These are phyloP conservation scores for Sinhomidia bicolor DNA, from an alignment of 2,888 invertebrate species.

Conservation along the genomic window DNA sequence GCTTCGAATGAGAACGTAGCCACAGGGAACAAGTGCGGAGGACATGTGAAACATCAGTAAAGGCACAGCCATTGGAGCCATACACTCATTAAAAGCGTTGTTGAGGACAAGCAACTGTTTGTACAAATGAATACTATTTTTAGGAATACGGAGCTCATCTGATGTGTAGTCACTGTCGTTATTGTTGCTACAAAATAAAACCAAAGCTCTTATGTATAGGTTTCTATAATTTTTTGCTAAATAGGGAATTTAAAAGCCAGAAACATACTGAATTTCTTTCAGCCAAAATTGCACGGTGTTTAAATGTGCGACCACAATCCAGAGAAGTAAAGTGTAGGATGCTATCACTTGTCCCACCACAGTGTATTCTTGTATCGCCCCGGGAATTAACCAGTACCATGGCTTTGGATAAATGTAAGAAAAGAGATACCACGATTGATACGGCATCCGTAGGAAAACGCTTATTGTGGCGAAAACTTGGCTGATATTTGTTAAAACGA, in stretches of 20 bases:
- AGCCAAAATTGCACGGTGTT: constrained; percentile 71
- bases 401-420: constrained; percentile 67
- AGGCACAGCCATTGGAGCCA: constrained; percentile 63
- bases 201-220: not conserved
- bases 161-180: constrained; percentile 60
- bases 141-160: constrained; percentile 41
- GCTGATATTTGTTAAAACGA: constrained; percentile 40
- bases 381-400: constrained; percentile 73
- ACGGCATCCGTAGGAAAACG: constrained; percentile 58
- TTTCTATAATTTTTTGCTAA: not conserved
- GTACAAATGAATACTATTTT: constrained; percentile 39
- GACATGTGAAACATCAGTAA: constrained; percentile 43
- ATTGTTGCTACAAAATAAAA: constrained; percentile 46
- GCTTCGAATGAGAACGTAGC: constrained; percentile 63
- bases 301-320: constrained; percentile 66
- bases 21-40: not conserved
- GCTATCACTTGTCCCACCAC: constrained; percentile 61
- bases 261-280: constrained; percentile 67
- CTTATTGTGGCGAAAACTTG: constrained; percentile 46
- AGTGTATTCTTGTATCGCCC: constrained; percentile 69
- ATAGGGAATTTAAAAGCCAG: not conserved
- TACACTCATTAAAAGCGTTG: constrained; percentile 57
- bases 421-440: constrained; percentile 69
- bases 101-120: constrained; percentile 59
- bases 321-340: constrained; percentile 44